Percentiles rank a stretch among this genome's conserved stretches.
phyloP scores from a whole-genome alignment of 2,888 invertebrate species.

The Lypha dubia region DNA sequence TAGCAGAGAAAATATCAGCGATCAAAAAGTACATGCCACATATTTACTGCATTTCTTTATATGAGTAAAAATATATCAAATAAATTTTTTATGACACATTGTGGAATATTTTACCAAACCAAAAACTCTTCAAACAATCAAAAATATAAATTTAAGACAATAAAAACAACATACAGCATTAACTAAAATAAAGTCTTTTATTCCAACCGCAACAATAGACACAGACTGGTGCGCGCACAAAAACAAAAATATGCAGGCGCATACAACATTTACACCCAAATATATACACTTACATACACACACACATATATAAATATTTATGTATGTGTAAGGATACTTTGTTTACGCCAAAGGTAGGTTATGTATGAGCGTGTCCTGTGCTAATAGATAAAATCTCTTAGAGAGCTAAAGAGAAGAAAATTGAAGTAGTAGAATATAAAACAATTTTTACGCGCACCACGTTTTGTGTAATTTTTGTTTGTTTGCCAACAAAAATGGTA shows the following conservation, averaged over 20 bases:
- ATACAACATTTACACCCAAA: conserved; percentile 40
- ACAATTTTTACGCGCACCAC: conserved; percentile 69
- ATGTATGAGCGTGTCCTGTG: conserved; percentile 73
- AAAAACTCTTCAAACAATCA: not conserved
- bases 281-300: conserved; percentile 49
- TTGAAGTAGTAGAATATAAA: conserved; percentile 13
- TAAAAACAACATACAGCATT: conserved; percentile 14
- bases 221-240: conserved; percentile 58
- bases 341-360: conserved; percentile 80
- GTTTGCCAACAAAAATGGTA: conserved; percentile 48
- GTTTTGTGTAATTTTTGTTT: conserved; percentile 58
- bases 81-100: not conserved
- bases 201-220: conserved; percentile 76
- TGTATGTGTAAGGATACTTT: conserved; percentile 74
- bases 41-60: not conserved
- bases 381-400: conserved; percentile 25
- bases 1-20: not conserved
- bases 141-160: conserved; percentile 9
- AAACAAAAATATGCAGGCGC: conserved; percentile 61
- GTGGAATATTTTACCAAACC: not conserved
- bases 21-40: not conserved
- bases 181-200: conserved; percentile 22
- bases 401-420: conserved; percentile 34
- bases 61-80: too few species aligned
- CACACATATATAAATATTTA: conserved; percentile 30